Evolutionary conservation across 2,113 vertebrate genomes (phyloP).

Genomic region (Mustelus asterias): DNA sequence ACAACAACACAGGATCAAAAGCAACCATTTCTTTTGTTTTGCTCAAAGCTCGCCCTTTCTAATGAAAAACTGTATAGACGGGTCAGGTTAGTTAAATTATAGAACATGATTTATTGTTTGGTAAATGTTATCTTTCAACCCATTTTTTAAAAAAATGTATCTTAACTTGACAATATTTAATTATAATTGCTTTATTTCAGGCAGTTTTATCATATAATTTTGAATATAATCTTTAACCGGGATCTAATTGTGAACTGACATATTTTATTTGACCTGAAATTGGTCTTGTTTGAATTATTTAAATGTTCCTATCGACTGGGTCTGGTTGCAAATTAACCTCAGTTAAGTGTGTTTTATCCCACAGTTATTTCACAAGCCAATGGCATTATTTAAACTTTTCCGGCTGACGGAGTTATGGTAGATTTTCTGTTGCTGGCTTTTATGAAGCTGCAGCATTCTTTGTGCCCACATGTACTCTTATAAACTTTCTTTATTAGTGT

Average conservation of each 20-base stretch:
- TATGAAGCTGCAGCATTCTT: not conserved
- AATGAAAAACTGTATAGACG: not conserved
- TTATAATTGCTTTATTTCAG: not conserved
- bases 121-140: not conserved
- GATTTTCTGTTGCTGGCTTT: not conserved
- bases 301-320: not conserved
- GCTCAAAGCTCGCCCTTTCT: not conserved
- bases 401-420: not conserved
- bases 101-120: not conserved
- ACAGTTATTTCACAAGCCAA: not conserved
- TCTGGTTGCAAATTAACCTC: not conserved
- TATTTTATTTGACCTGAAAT: conserved; percentile 3
- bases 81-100: not conserved
- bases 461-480: not conserved
- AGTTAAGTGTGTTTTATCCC: not conserved
- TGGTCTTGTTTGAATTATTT: not conserved
- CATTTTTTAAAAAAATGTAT: not conserved
- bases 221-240: not conserved
- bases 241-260: not conserved
- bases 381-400: not conserved
- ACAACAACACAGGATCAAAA: not conserved
- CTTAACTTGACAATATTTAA: not conserved
- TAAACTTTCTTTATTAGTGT: too few species aligned
- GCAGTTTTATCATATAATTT: not conserved
- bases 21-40: not conserved